These are phyloP conservation scores for Macrocentrus cingulum DNA, from an alignment of 1,140 invertebrate species.

Conservation along the genomic window DNA sequence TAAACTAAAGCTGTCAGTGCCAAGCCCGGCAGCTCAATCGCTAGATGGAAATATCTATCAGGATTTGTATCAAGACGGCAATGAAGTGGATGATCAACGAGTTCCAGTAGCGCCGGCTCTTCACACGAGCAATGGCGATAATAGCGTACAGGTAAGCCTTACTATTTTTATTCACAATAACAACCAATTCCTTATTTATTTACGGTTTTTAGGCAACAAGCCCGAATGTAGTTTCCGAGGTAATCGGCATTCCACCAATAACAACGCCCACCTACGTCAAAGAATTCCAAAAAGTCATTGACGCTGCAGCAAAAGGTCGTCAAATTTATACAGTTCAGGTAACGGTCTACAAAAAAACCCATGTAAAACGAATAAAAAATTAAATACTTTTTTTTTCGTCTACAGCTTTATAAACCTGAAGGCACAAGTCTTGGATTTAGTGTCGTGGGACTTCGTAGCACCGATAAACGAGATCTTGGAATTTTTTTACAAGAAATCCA, in stretches of 20 bases:
- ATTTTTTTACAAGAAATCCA: conserved; percentile 81
- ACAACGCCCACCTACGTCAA: conserved; percentile 65
- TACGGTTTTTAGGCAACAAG: conserved; percentile 47
- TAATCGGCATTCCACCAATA: conserved; percentile 60
- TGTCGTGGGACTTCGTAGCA: conserved; percentile 72
- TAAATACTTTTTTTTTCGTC: conserved; percentile 15
- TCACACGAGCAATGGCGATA: conserved; percentile 60
- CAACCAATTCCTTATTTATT: conserved; percentile 14
- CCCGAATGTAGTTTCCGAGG: conserved; percentile 54
- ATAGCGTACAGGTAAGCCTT: conserved; percentile 51
- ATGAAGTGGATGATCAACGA: conserved; percentile 59
- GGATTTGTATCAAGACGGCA: conserved; percentile 52
- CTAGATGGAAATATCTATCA: conserved; percentile 52
- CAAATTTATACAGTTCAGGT: conserved; percentile 65
- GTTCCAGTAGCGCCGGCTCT: conserved; percentile 61
- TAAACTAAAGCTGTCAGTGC: conserved; percentile 63
- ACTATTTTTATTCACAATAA: too few relatives aligned
- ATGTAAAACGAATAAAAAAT: too few relatives aligned
- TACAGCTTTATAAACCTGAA: conserved; percentile 71
- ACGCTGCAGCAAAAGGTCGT: conserved; percentile 65
- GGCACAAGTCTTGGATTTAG: conserved; percentile 76
- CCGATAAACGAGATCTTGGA: conserved; percentile 72
- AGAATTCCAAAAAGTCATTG: conserved; percentile 68
- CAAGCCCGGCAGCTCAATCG: conserved; percentile 50
- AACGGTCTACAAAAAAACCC: too few relatives aligned